Evolutionary conservation across 2,113 vertebrate genomes (phyloP).

Genomic region (Falcunculus frontatus): DNA sequence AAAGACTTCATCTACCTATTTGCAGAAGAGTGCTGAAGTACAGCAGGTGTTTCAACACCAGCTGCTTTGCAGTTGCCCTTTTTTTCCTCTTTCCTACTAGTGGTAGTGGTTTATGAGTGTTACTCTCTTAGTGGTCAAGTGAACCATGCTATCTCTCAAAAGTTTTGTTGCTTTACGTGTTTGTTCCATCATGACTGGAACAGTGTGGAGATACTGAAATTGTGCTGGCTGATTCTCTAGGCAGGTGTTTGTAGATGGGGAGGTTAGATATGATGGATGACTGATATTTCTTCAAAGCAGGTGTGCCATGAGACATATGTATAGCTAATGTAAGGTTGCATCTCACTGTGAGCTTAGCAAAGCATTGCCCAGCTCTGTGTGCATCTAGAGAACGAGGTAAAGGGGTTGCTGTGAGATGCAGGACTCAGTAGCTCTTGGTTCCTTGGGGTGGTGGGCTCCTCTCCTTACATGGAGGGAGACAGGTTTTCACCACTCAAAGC

Average conservation of each 20-base stretch:
- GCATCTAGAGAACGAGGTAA: neutral
- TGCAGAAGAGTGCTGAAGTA: neutral
- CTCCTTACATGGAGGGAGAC: fast-evolving
- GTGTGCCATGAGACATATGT: neutral
- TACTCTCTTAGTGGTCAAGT: neutral
- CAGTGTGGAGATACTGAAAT: neutral
- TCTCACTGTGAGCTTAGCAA: neutral
- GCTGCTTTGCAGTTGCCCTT: neutral
- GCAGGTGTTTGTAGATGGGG: neutral
- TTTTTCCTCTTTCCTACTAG: neutral
- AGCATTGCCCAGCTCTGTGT: neutral
- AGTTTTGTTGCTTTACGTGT: neutral
- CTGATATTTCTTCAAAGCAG: neutral
- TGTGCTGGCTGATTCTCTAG: neutral
- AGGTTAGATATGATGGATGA: neutral
- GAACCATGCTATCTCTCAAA: neutral
- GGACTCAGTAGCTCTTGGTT: neutral
- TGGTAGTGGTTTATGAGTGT: neutral
- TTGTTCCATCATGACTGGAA: neutral
- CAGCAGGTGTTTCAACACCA: neutral
- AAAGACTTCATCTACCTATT: neutral
- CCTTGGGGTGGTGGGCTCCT: neutral
- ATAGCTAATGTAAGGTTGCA: neutral
- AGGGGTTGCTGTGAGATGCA: neutral
- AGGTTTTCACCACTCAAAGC: neutral